A percentile compares a stretch with the other conserved stretches of the same genome.
Conservation (phyloP, 2,888 invertebrate species). For the Cerastoderma edule region DNA sequence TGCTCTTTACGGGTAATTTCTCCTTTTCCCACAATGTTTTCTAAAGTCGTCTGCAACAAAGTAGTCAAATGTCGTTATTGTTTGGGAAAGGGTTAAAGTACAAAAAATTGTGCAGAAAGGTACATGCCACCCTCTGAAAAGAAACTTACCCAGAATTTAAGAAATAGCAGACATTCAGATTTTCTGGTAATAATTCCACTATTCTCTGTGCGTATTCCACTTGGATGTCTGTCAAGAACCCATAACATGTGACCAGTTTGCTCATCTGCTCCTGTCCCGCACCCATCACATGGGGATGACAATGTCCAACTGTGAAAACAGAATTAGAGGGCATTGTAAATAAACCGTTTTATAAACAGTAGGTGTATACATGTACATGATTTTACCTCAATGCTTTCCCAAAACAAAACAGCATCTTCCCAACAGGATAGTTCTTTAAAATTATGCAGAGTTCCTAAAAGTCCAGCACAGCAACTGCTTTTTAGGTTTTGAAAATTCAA, state of each 20-base stretch:
- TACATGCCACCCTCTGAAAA: too few species aligned
- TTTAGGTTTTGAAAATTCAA: not conserved
- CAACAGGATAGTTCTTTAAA: too few species aligned
- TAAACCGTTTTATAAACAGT: too few species aligned
- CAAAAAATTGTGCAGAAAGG: too few species aligned
- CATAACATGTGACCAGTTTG: conserved; percentile 70
- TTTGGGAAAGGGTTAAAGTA: too few species aligned
- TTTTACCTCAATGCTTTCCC: too few species aligned
- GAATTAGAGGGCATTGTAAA: not conserved
- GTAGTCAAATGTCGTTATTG: too few species aligned
- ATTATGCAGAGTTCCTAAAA: too few species aligned
- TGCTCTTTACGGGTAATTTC: conserved; percentile 13
- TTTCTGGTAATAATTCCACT: conserved; percentile 77
- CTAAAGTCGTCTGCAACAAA: too few species aligned
- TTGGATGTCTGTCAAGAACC: conserved; percentile 76
- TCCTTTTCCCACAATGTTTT: conserved; percentile 11
- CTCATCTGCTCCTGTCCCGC: conserved; percentile 80
- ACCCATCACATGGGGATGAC: conserved; percentile 78
- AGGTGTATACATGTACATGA: too few species aligned
- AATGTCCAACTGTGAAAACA: conserved; percentile 77
- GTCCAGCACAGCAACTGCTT: too few species aligned
- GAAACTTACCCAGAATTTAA: conserved; percentile 77
- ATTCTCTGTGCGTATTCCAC: conserved; percentile 76
- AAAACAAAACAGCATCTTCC: not conserved
- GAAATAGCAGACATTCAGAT: conserved; percentile 78